phyloP scores from a whole-genome alignment of 2,888 invertebrate genomes.

The Elegia similella region DNA sequence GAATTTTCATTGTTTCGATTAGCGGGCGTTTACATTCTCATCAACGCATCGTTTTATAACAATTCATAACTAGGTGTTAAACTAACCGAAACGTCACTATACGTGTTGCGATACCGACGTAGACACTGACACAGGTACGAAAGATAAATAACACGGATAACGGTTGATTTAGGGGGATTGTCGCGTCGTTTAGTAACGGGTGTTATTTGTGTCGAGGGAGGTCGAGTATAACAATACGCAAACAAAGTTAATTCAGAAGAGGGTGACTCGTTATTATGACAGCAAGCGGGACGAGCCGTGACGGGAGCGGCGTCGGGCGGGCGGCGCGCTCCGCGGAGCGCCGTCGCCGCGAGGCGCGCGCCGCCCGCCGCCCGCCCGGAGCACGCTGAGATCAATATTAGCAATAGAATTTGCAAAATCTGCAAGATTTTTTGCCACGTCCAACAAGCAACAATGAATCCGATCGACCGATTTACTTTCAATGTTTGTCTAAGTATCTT shows the following conservation, averaged over 20 bases:
- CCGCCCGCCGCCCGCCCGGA: slow-evolving; percentile 33
- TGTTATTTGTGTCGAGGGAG: slow-evolving; percentile 52
- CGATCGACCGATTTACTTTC: not conserved
- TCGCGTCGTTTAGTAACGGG: slow-evolving; percentile 14
- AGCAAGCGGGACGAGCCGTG: slow-evolving; percentile 30
- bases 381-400: slow-evolving; percentile 27
- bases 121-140: slow-evolving; percentile 12
- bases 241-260: slow-evolving; percentile 70
- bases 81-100: slow-evolving; percentile 1
- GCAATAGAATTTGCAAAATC: slow-evolving; percentile 18
- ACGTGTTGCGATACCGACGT: not conserved
- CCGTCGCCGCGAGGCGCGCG: slow-evolving; percentile 34
- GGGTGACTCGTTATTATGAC: slow-evolving; percentile 56
- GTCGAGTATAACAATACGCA: slow-evolving; percentile 55
- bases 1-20: slow-evolving; percentile 63
- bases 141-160: slow-evolving; percentile 13
- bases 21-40: slow-evolving; percentile 42
- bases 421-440: not conserved
- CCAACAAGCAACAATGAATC: not conserved
- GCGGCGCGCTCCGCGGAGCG: slow-evolving; percentile 30
- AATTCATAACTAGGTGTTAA: slow-evolving; percentile 18
- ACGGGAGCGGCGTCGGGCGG: slow-evolving; percentile 29
- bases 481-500: no score
- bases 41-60: slow-evolving; percentile 31
- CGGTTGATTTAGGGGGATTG: slow-evolving; percentile 15